Percentiles rank a stretch among this genome's conserved stretches.
Conservation (phyloP, 1,140 invertebrate genomes). For the Heliconius congener region DNA sequence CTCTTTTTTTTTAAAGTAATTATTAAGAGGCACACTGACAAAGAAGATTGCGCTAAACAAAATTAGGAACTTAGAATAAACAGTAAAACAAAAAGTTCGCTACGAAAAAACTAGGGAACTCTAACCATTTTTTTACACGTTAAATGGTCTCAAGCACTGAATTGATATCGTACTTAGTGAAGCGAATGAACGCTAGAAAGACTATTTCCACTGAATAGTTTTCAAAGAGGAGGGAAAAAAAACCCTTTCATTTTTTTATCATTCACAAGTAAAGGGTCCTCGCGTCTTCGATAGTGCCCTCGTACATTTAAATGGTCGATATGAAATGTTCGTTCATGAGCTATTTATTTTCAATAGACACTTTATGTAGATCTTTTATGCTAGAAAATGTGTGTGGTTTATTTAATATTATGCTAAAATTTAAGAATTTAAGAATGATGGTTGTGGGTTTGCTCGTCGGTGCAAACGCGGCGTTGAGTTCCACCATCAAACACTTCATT, state of each 20-base stretch:
- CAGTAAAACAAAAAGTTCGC: neutral
- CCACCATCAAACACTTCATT: neutral
- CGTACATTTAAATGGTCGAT: neutral
- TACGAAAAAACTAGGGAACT: neutral
- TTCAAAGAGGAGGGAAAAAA: neutral
- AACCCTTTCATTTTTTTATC: slow-evolving; percentile 18
- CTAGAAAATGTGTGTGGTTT: neutral
- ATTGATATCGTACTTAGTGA: slow-evolving; percentile 15
- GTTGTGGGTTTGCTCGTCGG: no score
- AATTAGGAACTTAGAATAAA: no score
- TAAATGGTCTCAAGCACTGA: neutral
- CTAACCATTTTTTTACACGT: neutral
- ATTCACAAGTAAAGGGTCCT: slow-evolving; percentile 20
- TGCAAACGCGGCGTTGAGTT: no score
- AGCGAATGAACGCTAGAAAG: slow-evolving; percentile 21
- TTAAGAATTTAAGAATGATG: no score
- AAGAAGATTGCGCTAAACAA: no score
- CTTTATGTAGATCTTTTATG: neutral
- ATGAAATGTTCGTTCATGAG: slow-evolving; percentile 4
- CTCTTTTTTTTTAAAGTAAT: no score
- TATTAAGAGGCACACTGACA: no score
- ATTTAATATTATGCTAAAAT: neutral
- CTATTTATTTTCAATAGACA: neutral
- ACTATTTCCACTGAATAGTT: slow-evolving; percentile 26
- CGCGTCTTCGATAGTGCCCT: slow-evolving; percentile 3